Evolutionary conservation across 2,797 vertebrate genomes (phyloP).

Genomic region (Hydrophis major): DNA sequence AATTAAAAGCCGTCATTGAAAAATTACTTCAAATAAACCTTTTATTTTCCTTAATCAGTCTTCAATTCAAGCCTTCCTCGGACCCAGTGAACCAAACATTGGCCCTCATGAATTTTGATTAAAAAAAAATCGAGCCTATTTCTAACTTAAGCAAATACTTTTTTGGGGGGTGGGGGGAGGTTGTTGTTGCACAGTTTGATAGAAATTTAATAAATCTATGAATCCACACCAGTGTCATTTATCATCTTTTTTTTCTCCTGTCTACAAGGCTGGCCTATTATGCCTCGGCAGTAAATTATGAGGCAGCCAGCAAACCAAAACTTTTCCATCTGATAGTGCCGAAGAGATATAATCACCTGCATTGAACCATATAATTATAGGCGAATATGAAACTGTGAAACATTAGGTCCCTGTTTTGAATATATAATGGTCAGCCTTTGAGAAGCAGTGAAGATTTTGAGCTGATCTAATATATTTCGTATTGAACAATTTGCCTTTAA

Average conservation of each 20-base stretch:
- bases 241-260: slow-evolving; percentile 76
- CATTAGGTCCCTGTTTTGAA: slow-evolving; percentile 93
- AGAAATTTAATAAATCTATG: slow-evolving; percentile 99
- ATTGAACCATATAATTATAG: slow-evolving; percentile 99
- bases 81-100: slow-evolving; percentile 82
- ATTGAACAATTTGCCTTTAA: slow-evolving; percentile 72
- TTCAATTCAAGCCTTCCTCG: slow-evolving; percentile 87
- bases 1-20: slow-evolving; percentile 99
- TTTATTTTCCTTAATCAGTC: slow-evolving; percentile 95
- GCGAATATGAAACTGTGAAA: slow-evolving; percentile 94
- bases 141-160: slow-evolving; percentile 80
- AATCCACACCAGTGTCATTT: slow-evolving; percentile 88
- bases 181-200: slow-evolving; percentile 84
- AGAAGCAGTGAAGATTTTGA: slow-evolving; percentile 71
- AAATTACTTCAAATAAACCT: slow-evolving; percentile 99
- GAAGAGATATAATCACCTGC: slow-evolving; percentile 96
- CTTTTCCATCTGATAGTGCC: slow-evolving; percentile 84
- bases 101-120: slow-evolving; percentile 90
- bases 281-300: slow-evolving; percentile 87
- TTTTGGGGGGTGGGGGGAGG: slow-evolving; percentile 58
- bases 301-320: slow-evolving; percentile 89
- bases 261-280: slow-evolving; percentile 86
- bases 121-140: slow-evolving; percentile 83
- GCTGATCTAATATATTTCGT: slow-evolving; percentile 73
- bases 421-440: slow-evolving; percentile 84